These are phyloP conservation scores for Cecropterus lyciades DNA, from an alignment of 1,140 invertebrate genomes.

Conservation along the genomic window DNA sequence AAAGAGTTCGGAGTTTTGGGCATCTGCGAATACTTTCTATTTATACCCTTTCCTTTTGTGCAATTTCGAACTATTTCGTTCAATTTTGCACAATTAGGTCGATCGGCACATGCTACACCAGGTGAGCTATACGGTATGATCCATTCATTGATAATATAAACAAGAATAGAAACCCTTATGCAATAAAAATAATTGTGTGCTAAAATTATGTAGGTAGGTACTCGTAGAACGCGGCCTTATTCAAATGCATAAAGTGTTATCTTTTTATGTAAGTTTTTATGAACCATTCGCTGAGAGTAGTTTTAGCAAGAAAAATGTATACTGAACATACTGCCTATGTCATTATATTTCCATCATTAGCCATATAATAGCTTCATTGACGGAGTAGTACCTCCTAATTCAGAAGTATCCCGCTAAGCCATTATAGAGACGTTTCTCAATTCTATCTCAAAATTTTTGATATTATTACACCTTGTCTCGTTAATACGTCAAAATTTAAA, in stretches of 20 bases:
- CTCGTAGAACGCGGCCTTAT: not conserved
- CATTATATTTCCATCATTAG: too few species aligned
- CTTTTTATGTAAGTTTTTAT: too few species aligned
- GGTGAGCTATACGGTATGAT: constrained; percentile 20
- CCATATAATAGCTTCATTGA: too few species aligned
- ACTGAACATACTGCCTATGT: too few species aligned
- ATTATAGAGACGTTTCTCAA: constrained; percentile 8
- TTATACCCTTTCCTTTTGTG: constrained; percentile 61
- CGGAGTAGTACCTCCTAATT: too few species aligned
- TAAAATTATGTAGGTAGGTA: not conserved
- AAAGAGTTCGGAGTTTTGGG: constrained; percentile 37
- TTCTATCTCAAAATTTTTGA: constrained; percentile 20
- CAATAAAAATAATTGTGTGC: not conserved
- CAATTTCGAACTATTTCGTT: constrained; percentile 49
- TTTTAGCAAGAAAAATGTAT: too few species aligned
- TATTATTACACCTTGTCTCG: constrained; percentile 36
- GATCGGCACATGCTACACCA: constrained; percentile 40
- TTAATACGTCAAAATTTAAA: constrained; percentile 63
- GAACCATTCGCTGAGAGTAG: too few species aligned
- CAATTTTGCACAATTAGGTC: constrained; percentile 43
- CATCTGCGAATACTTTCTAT: constrained; percentile 70
- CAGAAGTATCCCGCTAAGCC: not conserved
- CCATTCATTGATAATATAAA: not conserved
- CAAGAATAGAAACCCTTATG: not conserved
- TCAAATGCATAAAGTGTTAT: too few species aligned